Evolutionary conservation across 2,888 invertebrate species (phyloP).

Genomic region (Schizotus pectinicornis): DNA sequence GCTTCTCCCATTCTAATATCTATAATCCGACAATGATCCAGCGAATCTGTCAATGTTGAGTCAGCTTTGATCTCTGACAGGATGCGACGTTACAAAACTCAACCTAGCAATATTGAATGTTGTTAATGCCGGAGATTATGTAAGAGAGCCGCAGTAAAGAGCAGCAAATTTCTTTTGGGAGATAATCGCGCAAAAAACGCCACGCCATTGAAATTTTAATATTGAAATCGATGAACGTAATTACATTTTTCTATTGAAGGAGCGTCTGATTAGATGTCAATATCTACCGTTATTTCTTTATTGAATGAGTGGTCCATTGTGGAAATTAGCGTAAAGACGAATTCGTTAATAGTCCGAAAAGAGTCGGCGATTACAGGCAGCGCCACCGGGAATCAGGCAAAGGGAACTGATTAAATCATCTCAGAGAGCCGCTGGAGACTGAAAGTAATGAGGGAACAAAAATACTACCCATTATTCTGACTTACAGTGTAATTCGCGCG

Average conservation of each 20-base stretch:
- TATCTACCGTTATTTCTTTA: background rate
- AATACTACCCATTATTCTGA: conserved; percentile 30
- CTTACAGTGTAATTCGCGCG: conserved; percentile 29
- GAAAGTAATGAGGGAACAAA: conserved; percentile 26
- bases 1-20: background rate
- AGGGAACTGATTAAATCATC: conserved; percentile 27
- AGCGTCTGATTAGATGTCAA: too few relatives aligned
- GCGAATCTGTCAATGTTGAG: background rate
- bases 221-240: too few relatives aligned
- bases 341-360: background rate
- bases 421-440: conserved; percentile 18
- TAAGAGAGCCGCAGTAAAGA: too few relatives aligned
- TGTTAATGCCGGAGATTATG: too few relatives aligned
- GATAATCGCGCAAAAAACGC: too few relatives aligned
- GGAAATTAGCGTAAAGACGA: background rate
- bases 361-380: background rate
- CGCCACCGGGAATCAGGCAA: conserved; percentile 1
- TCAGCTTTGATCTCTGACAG: too few relatives aligned
- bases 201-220: too few relatives aligned
- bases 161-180: too few relatives aligned
- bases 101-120: too few relatives aligned
- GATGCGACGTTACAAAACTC: too few relatives aligned
- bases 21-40: background rate
- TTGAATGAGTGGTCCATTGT: background rate
- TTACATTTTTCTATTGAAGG: too few relatives aligned